Conservation (phyloP, 23 tunicate genomes). For the Clavelina lepadiformis region DNA sequence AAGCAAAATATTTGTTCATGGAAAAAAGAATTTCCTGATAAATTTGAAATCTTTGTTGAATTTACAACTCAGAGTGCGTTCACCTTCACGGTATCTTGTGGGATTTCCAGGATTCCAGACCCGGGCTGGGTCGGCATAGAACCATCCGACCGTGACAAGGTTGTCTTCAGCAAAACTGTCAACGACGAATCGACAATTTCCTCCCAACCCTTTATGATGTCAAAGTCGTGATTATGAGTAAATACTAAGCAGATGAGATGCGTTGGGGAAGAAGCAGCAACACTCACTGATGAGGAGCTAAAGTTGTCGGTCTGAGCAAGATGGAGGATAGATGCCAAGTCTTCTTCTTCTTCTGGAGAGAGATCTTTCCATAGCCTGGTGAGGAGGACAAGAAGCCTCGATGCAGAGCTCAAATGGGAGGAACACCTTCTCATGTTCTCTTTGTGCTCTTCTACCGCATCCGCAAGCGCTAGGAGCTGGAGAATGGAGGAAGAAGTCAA, state of each 20-base stretch:
- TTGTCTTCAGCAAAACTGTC: slow-evolving; percentile 44
- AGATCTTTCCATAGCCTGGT: slow-evolving; percentile 28
- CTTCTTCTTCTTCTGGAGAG: slow-evolving; percentile 8
- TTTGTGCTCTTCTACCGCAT: slow-evolving; percentile 50
- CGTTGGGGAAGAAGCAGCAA: not conserved
- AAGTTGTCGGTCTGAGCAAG: slow-evolving; percentile 35
- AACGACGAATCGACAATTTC: slow-evolving; percentile 69
- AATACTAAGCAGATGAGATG: not conserved
- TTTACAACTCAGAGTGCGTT: not conserved
- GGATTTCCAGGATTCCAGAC: slow-evolving; percentile 4
- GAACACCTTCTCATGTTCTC: slow-evolving; percentile 15
- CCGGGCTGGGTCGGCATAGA: slow-evolving; percentile 4
- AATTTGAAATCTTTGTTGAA: not conserved
- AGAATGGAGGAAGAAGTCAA: no score
- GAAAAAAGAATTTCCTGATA: not conserved
- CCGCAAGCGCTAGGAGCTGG: slow-evolving; percentile 65
- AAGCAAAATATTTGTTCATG: not conserved
- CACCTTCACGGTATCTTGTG: slow-evolving; percentile 48
- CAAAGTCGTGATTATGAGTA: not conserved
- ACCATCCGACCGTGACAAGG: slow-evolving; percentile 23
- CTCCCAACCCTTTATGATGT: slow-evolving; percentile 69
- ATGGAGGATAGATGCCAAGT: slow-evolving; percentile 30
- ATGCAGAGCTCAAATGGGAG: slow-evolving; percentile 30
- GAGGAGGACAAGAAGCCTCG: slow-evolving; percentile 37
- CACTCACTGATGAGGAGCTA: slow-evolving; percentile 5